phyloP scores from a whole-genome alignment of 2,113 vertebrate genomes.

The Cygnus buccinator region DNA sequence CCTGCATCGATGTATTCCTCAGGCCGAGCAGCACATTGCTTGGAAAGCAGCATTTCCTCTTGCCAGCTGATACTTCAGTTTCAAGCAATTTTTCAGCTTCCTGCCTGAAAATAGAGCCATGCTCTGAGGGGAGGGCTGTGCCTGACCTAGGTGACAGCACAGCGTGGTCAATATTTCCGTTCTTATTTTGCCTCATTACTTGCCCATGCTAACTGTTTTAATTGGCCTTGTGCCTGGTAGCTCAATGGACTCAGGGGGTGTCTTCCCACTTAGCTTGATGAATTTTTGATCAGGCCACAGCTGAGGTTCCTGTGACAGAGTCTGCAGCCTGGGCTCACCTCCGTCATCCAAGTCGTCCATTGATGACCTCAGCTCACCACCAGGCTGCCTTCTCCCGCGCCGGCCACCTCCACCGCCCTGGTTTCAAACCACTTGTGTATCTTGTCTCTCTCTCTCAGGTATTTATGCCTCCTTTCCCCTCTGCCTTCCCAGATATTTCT shows the following conservation, averaged over 20 bases:
- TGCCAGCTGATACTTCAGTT: neutral
- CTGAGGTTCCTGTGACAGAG: neutral
- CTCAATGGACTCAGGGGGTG: neutral
- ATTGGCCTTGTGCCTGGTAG: neutral
- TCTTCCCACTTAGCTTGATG: neutral
- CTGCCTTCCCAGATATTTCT: neutral
- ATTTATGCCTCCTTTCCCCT: neutral
- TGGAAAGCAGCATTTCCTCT: neutral
- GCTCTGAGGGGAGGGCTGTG: neutral
- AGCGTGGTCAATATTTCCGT: neutral
- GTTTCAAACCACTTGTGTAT: neutral
- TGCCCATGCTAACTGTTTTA: neutral
- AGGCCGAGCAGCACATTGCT: neutral
- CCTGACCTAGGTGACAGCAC: neutral
- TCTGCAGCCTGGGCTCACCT: neutral
- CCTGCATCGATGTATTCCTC: neutral
- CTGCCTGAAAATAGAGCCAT: accelerated
- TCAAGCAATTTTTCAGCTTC: neutral
- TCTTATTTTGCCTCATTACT: neutral
- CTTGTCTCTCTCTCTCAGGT: neutral
- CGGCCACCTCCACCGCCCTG: neutral
- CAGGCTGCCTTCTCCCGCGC: neutral
- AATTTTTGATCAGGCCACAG: neutral
- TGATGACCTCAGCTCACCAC: neutral
- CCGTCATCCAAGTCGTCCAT: neutral